Conservation (phyloP, 2,888 invertebrate genomes). For the Drosophila ezoana region DNA sequence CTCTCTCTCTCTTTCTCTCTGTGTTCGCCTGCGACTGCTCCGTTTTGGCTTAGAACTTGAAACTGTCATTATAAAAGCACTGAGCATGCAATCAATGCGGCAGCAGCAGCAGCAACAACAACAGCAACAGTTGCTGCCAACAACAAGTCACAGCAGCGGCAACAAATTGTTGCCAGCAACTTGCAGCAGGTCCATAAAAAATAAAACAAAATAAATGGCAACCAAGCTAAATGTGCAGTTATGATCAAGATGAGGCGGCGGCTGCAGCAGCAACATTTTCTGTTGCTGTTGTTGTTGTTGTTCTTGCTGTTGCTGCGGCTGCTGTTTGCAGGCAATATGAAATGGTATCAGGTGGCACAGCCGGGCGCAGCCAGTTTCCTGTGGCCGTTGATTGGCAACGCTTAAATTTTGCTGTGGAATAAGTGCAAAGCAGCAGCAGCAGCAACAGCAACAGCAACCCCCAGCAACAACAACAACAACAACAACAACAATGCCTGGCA, state of each 20-base stretch:
- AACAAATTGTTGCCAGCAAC: slow-evolving; percentile 43
- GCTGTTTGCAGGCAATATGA: slow-evolving; percentile 49
- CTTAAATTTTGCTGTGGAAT: slow-evolving; percentile 63
- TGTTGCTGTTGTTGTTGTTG: slow-evolving; percentile 17
- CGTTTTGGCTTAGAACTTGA: slow-evolving; percentile 80
- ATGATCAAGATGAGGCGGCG: slow-evolving; percentile 67
- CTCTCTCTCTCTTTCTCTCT: neutral
- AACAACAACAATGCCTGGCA: slow-evolving; percentile 44
- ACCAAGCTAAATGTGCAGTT: slow-evolving; percentile 77
- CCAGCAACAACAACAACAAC: slow-evolving; percentile 18
- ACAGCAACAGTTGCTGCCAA: slow-evolving; percentile 24
- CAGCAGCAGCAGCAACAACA: slow-evolving; percentile 35
- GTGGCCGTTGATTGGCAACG: slow-evolving; percentile 68
- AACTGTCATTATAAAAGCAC: slow-evolving; percentile 79
- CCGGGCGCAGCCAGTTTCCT: slow-evolving; percentile 53
- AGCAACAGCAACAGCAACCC: slow-evolving; percentile 23
- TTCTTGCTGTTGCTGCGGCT: slow-evolving; percentile 35
- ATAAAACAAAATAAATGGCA: slow-evolving; percentile 77
- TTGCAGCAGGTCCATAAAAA: slow-evolving; percentile 58
- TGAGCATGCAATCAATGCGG: slow-evolving; percentile 79
- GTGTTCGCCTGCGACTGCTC: slow-evolving; percentile 20
- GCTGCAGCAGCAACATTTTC: slow-evolving; percentile 21
- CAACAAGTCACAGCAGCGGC: slow-evolving; percentile 22
- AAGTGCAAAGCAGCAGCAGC: slow-evolving; percentile 44
- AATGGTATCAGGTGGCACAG: slow-evolving; percentile 76